Percentiles rank a stretch among this genome's conserved stretches.
These are phyloP conservation scores for Sebastolobus altivelis DNA, from an alignment of 2,797 vertebrate genomes.

Conservation along the genomic window DNA sequence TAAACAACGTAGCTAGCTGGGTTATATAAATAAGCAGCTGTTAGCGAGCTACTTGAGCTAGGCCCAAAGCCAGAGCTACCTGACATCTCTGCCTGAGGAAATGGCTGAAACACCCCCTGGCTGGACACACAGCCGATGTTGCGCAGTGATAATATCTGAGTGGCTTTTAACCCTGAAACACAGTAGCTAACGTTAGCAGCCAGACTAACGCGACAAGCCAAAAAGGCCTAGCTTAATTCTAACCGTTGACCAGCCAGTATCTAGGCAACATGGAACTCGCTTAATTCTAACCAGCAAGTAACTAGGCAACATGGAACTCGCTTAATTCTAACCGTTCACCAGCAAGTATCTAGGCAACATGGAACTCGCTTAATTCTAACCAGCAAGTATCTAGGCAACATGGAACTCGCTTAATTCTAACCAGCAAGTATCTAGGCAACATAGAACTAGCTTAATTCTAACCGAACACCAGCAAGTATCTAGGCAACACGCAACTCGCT, in stretches of 20 bases:
- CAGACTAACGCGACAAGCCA: neutral
- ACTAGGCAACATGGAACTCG: too few species aligned
- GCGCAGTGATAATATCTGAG: neutral
- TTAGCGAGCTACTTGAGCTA: slow-evolving; percentile 54
- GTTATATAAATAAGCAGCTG: slow-evolving; percentile 9
- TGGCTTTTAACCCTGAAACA: neutral
- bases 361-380: too few species aligned
- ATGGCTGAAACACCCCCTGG: slow-evolving; percentile 5
- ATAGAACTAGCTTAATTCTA: too few species aligned
- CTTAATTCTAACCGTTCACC: too few species aligned
- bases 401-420: too few species aligned
- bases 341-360: too few species aligned
- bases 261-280: neutral
- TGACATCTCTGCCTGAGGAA: neutral
- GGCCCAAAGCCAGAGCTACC: slow-evolving; percentile 48
- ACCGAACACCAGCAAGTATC: too few species aligned
- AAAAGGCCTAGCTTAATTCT: neutral
- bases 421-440: too few species aligned
- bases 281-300: too few species aligned
- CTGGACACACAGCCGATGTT: neutral
- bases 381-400: too few species aligned
- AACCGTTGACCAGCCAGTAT: neutral
- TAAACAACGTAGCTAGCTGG: neutral
- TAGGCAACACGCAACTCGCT: too few species aligned
- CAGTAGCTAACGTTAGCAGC: neutral